Evolutionary conservation across 2,113 vertebrate genomes (phyloP).

Genomic region (Girardinichthys multiradiatus): DNA sequence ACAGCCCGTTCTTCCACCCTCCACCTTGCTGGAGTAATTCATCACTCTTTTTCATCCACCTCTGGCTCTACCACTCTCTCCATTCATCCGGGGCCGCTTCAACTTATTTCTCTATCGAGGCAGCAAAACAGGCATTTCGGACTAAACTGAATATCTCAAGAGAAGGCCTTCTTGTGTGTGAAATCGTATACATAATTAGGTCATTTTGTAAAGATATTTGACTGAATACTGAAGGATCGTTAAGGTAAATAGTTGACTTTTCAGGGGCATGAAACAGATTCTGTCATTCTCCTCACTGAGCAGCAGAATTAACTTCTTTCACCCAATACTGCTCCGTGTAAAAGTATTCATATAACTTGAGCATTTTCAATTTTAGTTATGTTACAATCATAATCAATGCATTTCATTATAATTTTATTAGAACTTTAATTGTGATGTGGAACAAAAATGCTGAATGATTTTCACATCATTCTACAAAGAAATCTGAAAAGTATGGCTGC

Average conservation of each 20-base stretch:
- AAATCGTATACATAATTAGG: not conserved
- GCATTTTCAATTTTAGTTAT: not conserved
- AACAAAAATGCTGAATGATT: not conserved
- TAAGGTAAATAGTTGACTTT: not conserved
- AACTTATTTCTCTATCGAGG: slow-evolving; percentile 35
- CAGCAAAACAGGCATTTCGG: not conserved
- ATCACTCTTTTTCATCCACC: slow-evolving; percentile 34
- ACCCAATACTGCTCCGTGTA: too few relatives aligned
- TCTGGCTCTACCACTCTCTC: slow-evolving; percentile 20
- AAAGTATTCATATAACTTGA: not conserved
- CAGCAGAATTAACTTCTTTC: not conserved
- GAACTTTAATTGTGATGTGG: not conserved
- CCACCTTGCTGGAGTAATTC: slow-evolving; percentile 39
- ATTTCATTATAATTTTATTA: not conserved
- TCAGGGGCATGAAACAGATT: slow-evolving; percentile 11
- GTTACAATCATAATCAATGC: not conserved
- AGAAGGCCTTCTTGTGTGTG: not conserved
- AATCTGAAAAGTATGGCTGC: not conserved
- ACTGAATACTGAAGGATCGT: not conserved
- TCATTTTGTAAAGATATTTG: not conserved
- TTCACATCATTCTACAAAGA: not conserved
- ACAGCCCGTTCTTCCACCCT: slow-evolving; percentile 37
- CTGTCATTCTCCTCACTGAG: slow-evolving; percentile 19
- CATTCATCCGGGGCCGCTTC: slow-evolving; percentile 17
- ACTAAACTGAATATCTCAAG: not conserved